phyloP scores from a whole-genome alignment of 2,888 invertebrate genomes.

The Dasypolia templi region DNA sequence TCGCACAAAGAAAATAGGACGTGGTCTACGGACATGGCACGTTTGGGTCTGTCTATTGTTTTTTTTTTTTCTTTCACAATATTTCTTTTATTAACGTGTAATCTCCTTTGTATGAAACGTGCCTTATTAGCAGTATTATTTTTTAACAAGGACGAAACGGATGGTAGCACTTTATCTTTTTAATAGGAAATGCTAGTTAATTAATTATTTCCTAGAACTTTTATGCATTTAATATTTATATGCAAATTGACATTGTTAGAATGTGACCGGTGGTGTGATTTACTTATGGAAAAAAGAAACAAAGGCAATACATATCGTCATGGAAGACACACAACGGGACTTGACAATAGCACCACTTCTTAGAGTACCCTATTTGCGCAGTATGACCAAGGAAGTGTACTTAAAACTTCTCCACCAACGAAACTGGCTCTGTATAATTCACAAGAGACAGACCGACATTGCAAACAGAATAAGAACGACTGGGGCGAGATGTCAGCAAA shows the following conservation, averaged over 20 bases:
- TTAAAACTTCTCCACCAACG: constrained; percentile 23
- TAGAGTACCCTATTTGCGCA: constrained; percentile 5
- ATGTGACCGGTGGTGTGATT: no score
- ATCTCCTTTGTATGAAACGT: not conserved
- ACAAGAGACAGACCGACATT: constrained; percentile 28
- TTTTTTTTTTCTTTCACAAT: not conserved
- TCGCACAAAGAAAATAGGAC: constrained; percentile 1
- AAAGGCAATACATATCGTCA: no score
- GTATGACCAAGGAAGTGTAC: not conserved
- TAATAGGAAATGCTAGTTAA: not conserved
- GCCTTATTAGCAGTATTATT: not conserved
- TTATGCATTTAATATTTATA: constrained; percentile 4
- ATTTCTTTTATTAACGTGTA: constrained; percentile 8
- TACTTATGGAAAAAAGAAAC: no score
- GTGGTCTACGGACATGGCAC: not conserved
- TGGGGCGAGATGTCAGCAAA: not conserved
- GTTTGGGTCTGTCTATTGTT: constrained; percentile 1
- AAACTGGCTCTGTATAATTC: constrained; percentile 17
- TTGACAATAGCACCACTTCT: no score
- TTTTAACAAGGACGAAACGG: not conserved
- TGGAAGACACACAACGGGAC: no score
- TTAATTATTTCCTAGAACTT: not conserved
- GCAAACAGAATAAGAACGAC: constrained; percentile 32
- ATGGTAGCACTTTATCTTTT: not conserved
- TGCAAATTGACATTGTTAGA: constrained; percentile 22